These are phyloP conservation scores for Pocillopora meandrina DNA, from an alignment of 92 coral and sea anemone genomes.

Conservation along the genomic window DNA sequence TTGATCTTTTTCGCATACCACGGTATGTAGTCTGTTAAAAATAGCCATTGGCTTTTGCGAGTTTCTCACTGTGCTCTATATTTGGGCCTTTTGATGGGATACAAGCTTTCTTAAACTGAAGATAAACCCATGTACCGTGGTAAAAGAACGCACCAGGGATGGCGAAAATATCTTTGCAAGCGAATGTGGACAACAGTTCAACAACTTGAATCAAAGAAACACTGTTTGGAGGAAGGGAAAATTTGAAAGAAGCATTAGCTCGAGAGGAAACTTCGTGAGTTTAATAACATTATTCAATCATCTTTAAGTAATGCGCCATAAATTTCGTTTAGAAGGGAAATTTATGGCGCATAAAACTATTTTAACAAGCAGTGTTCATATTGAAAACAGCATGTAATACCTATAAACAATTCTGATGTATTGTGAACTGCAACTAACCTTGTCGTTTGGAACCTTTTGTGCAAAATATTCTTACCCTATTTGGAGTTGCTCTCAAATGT, in stretches of 20 bases:
- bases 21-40: constrained; percentile 30
- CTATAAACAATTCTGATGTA: no score
- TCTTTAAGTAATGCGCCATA: no score
- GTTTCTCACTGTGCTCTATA: not conserved
- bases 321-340: no score
- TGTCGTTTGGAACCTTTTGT: not conserved
- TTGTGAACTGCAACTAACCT: no score
- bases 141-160: not conserved
- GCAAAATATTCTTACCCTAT: not conserved
- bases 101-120: not conserved
- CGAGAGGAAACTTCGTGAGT: no score
- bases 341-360: no score
- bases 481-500: constrained; percentile 6
- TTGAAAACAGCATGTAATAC: no score
- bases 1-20: not conserved
- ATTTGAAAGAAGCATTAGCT: not conserved
- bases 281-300: no score
- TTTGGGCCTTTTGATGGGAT: not conserved
- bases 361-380: no score
- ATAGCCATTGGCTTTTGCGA: not conserved
- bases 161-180: not conserved
- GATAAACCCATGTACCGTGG: not conserved
- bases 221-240: not conserved
- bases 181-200: not conserved
- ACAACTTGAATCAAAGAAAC: not conserved